Evolutionary conservation across 2,888 invertebrate species (phyloP), one percentile per base, ranked within the genome.

Genomic region (Maniola hyperantus): DNA sequence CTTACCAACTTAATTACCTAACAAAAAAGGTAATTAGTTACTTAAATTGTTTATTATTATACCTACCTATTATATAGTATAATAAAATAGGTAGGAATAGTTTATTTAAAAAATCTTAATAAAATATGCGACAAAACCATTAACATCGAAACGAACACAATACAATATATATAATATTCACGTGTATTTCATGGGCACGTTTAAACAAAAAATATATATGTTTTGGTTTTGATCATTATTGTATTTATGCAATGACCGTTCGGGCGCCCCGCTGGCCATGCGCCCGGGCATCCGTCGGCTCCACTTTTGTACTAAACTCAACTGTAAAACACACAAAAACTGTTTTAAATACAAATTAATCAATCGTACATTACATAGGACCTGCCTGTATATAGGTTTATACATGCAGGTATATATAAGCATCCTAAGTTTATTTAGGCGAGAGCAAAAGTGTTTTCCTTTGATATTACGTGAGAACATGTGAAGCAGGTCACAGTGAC

Each of bases 221-320:
- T 26, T 26, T 26, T 26, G 26, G 78, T 77, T 79, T 78, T 72
- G 77, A 82, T 84, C 80, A 87, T 84, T 83, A 82, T 83, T 77
- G 79, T 88, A 82, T 87, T 85, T 84, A 85, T 85, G 84, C 86
- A 84, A 80, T 76, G 81, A 77, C 79, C 79, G 80, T 76, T 70
- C 75, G 79, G 80, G 81, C 71, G 77, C 85, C 89, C 84, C 84
- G 86, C 83, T 85, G 66, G 70, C 71, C 76, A 80, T 81, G 84
- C 81, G 87, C 77, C 68, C 70, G 75, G 73, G 78, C 85, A 80
- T 81, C 83, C 81, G 82, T 83, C 82, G 81, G 82, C 78, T 72
- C 83, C 77, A 82, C 79, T 84, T 85, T 86, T 83, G 82, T 84
- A 82, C 79, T 78, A 78, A 80, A 81, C 77, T 83, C 88, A 89